Conservation (phyloP, 2,888 invertebrate genomes). For the Cryptocheilus praepositus region DNA sequence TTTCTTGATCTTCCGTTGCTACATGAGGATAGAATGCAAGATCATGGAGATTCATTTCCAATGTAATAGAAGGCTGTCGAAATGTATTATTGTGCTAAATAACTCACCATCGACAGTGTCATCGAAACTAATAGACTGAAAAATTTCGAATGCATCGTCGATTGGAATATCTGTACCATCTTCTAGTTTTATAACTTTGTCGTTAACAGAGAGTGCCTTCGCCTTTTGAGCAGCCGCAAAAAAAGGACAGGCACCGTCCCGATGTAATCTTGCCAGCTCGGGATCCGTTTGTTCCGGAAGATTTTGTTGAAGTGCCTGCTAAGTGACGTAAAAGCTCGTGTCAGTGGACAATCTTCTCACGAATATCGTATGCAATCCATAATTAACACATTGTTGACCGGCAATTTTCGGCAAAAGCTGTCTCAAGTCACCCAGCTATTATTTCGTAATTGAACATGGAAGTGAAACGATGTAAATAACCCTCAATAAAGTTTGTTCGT, state of each 20-base stretch:
- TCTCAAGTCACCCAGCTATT: no score
- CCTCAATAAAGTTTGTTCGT: no score
- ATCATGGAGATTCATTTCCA: not conserved
- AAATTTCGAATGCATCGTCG: constrained; percentile 71
- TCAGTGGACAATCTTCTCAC: not conserved
- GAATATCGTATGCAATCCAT: not conserved
- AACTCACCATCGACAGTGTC: constrained; percentile 75
- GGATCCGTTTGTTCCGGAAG: constrained; percentile 60
- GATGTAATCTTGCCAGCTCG: constrained; percentile 63
- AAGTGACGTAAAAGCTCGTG: constrained; percentile 9
- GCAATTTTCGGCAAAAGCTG: no score
- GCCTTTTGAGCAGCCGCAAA: constrained; percentile 64
- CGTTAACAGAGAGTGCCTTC: constrained; percentile 59
- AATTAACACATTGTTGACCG: no score
- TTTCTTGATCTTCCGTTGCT: constrained; percentile 67
- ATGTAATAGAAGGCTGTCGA: not conserved
- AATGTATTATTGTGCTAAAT: not conserved
- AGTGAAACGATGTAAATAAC: no score
- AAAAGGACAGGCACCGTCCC: constrained; percentile 65
- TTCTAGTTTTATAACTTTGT: constrained; percentile 65
- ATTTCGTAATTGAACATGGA: no score
- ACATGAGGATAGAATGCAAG: constrained; percentile 11
- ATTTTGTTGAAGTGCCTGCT: constrained; percentile 59
- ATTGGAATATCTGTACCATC: constrained; percentile 71
- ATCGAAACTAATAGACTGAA: constrained; percentile 77